phyloP scores from a whole-genome alignment of 2,797 vertebrate genomes.

The Myotis myotis region DNA sequence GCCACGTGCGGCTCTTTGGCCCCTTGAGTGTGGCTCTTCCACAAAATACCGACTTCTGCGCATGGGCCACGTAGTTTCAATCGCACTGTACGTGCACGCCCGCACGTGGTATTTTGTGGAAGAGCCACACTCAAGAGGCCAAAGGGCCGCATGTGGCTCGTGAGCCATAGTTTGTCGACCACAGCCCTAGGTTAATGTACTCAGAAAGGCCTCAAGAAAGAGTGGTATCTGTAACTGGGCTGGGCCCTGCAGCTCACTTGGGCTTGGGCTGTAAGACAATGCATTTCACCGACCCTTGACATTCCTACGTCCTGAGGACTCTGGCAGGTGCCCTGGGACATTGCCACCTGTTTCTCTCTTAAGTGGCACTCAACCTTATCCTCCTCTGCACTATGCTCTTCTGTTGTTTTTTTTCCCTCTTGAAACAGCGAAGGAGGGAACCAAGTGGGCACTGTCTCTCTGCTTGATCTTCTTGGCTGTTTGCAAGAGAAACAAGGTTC shows the following conservation, averaged over 20 bases:
- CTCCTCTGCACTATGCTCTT: neutral
- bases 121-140: no score
- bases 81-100: no score
- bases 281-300: neutral
- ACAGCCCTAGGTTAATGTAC: neutral
- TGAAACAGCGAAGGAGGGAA: neutral
- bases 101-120: no score
- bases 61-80: no score
- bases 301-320: no score
- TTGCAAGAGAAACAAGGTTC: neutral
- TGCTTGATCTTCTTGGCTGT: neutral
- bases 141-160: no score
- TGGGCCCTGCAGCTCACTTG: neutral
- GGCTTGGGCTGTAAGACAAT: neutral
- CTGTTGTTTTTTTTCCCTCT: neutral
- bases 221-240: neutral
- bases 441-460: neutral
- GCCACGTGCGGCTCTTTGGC: no score
- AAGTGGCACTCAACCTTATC: neutral
- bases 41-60: no score
- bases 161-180: no score
- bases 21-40: no score
- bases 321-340: neutral
- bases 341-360: neutral
- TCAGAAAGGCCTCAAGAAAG: neutral